Percentiles rank a stretch among this genome's conserved stretches.
These are phyloP conservation scores for Brachypodius melanocephalos DNA, from an alignment of 2,113 vertebrate genomes.

Conservation along the genomic window DNA sequence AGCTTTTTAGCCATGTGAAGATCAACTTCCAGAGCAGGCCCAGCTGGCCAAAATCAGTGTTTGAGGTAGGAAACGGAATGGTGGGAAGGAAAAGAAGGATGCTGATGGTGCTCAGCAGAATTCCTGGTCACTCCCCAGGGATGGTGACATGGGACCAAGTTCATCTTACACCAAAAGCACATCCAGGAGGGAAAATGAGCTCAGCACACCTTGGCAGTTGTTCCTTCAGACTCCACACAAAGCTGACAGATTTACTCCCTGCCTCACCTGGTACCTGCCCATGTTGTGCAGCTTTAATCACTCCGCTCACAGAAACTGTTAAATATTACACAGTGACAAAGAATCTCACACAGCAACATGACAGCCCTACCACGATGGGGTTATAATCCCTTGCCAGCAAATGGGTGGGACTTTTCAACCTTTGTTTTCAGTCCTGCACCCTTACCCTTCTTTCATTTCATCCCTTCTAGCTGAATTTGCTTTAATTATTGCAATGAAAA, in stretches of 20 bases:
- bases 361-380: neutral
- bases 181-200: neutral
- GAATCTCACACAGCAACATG: neutral
- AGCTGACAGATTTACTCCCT: neutral
- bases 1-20: neutral
- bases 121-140: neutral
- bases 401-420: neutral
- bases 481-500: neutral
- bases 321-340: neutral
- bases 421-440: neutral
- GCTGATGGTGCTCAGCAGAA: neutral
- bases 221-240: neutral
- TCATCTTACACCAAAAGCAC: neutral
- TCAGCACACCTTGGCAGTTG: neutral
- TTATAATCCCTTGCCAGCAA: neutral
- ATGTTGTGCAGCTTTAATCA: neutral
- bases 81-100: neutral
- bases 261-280: neutral
- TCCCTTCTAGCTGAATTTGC: neutral
- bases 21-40: neutral
- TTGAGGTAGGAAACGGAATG: neutral
- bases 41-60: neutral
- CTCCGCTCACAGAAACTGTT: neutral
- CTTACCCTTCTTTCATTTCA: neutral
- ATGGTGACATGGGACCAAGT: neutral